Evolutionary conservation across 2,113 vertebrate species (phyloP).

Genomic region (Poeciliopsis turrubarensis): DNA sequence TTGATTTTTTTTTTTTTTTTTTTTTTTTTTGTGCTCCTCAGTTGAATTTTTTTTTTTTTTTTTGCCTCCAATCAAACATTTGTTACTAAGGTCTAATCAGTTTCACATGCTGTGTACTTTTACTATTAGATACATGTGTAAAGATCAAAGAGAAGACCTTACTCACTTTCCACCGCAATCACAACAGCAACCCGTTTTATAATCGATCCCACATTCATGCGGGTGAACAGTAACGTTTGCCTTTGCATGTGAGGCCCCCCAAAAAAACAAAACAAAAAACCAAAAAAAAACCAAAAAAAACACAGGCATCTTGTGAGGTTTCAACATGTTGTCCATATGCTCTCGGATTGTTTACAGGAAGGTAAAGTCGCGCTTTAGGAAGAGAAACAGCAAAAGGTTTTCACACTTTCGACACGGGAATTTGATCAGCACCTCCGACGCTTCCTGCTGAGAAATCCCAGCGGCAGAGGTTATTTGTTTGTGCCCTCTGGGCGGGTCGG

Average conservation of each 20-base stretch:
- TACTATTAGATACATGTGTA: conserved; percentile 43
- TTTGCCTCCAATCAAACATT: conserved; percentile 31
- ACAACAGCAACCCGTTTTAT: conserved; percentile 35
- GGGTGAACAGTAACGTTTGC: conserved; percentile 21
- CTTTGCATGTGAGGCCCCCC: conserved; percentile 9
- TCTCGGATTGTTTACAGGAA: conserved; percentile 40
- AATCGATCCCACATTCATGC: conserved; percentile 47
- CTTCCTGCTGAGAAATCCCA: conserved; percentile 57
- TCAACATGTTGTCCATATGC: conserved; percentile 56
- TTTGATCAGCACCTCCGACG: conserved; percentile 31
- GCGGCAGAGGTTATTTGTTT: conserved; percentile 43
- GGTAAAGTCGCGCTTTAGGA: conserved; percentile 29
- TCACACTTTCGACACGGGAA: conserved; percentile 48
- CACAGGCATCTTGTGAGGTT: conserved; percentile 36
- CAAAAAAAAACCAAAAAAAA: no score
- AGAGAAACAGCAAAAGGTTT: conserved; percentile 41
- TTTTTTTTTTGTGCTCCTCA: conserved; percentile 19
- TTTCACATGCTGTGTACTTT: conserved; percentile 5
- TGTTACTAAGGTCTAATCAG: conserved; percentile 40
- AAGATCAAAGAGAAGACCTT: conserved; percentile 44
- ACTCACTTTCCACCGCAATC: conserved; percentile 31
- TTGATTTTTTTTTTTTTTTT: conserved; percentile 10
- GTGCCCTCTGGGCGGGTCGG: conserved; percentile 6
- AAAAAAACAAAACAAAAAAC: neutral
- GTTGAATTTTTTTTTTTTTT: conserved; percentile 8